Evolutionary conservation across 1,140 invertebrate species (phyloP), one percentile per base, ranked within the genome.

Genomic region (Muscidifurax raptorellus): DNA sequence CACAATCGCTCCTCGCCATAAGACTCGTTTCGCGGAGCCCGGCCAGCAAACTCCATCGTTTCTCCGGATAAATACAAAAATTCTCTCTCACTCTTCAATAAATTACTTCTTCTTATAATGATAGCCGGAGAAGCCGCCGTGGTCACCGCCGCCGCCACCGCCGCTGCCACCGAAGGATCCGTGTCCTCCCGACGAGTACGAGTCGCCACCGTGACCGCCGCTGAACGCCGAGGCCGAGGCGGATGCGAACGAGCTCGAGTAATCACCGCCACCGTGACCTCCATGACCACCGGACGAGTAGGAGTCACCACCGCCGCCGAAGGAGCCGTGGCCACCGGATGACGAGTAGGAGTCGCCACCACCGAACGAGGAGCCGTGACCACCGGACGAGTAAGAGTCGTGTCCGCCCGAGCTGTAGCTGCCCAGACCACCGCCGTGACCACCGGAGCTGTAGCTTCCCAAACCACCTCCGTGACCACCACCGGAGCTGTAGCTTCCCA

Each of bases 61-160:
- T 9, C 7, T 40, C 9, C 36, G 36, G 36, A 28, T 67, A 72
- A 72, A 32, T 32, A 32, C 12, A 18, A 72, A 28, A 32, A 32
- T 10, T 28, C 9, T 75, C 15, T 52, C 47, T 52, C 47, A 4
- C 47, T 52, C 47, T 52, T n/a, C 18, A 47, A 47, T 76, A 64
- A 78, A 78, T 79, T 86, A 89, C 80, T 89, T 88, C 64, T 89
- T 88, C 52, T 89, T 88, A 30, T 78, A 78, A 28, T 88, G 86
- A 28, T 89, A 89, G 40, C 89, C 88, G 2, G 87, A 80, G 71
- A 89, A 89, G 47, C 89, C 88, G 40, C 88, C 85, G 25, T 69
- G 27, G 22, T 74, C 18, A 36, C 71, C 71, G 52, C 80, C 80
- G 30, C 80, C 80, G n/a, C 74, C 44, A 18, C 52, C 52, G 18